These are phyloP conservation scores for Aleiodes testaceus DNA, from an alignment of 2,888 invertebrate genomes.

Conservation along the genomic window DNA sequence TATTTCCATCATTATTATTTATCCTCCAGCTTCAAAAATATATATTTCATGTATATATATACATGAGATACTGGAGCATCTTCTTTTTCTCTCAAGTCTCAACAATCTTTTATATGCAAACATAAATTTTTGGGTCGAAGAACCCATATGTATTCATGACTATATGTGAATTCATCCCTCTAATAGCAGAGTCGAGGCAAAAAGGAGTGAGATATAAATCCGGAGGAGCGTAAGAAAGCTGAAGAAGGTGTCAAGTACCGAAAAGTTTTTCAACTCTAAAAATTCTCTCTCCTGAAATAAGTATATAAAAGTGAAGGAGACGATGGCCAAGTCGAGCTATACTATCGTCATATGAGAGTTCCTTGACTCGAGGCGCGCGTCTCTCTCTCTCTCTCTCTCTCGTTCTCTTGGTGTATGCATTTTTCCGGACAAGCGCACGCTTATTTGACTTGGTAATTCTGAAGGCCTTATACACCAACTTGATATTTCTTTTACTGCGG, in stretches of 20 bases:
- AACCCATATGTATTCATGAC: slow-evolving; percentile 63
- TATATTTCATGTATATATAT: slow-evolving; percentile 10
- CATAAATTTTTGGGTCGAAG: slow-evolving; percentile 56
- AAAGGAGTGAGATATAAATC: slow-evolving; percentile 55
- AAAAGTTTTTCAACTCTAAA: slow-evolving; percentile 17
- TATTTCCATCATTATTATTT: background rate
- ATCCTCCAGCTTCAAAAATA: slow-evolving; percentile 12
- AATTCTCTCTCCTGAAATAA: slow-evolving; percentile 15
- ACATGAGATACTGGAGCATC: slow-evolving; percentile 1
- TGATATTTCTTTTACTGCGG: slow-evolving; percentile 26
- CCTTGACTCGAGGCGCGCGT: slow-evolving; percentile 60
- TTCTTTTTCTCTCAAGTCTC: background rate
- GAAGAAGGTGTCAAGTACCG: slow-evolving; percentile 28
- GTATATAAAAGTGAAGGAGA: slow-evolving; percentile 18
- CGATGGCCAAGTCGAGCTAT: slow-evolving; percentile 21
- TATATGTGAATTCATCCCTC: slow-evolving; percentile 35
- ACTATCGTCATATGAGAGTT: slow-evolving; percentile 55
- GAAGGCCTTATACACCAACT: slow-evolving; percentile 59
- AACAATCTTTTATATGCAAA: slow-evolving; percentile 30
- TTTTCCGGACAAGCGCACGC: slow-evolving; percentile 58
- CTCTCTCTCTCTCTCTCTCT: slow-evolving; percentile 60
- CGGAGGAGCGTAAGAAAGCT: slow-evolving; percentile 34
- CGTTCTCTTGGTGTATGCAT: slow-evolving; percentile 59
- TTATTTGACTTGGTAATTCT: slow-evolving; percentile 72
- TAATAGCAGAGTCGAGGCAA: background rate